Evolutionary conservation across 2,797 vertebrate genomes (phyloP), one percentile per base, ranked within the genome.

Genomic region (Enteromius mattozi): DNA sequence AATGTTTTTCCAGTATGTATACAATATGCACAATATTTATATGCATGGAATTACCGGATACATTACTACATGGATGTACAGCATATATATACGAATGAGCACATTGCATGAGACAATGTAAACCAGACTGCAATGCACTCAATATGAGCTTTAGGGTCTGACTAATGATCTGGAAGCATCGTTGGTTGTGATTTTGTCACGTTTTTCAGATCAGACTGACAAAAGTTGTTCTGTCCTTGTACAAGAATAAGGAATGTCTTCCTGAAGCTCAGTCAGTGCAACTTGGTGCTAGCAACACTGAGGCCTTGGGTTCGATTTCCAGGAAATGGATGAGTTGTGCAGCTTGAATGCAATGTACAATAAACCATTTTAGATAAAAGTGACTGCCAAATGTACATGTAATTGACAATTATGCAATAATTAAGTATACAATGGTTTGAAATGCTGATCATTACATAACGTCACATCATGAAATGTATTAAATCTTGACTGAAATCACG

Each of bases 41-140:
- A 40, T 69, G 33, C 33, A 69, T 21, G 66, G 35, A 77, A 27
- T 77, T 59, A 9, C 54, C 7, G 14, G 75, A 77, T 61, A 27
- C 75, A 77, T 76, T 76, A 75, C 17, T 35, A 37, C 49, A 40
- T 56, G 21, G 3, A 76, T 56, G 21, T 76, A 24, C 33, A 16
- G 33, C 33, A 37, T 76, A 37, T 76, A 76, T 76, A 76, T 42
- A 77, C 35, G 59, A 77, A 24, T 24, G n/a, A 42, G 35, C 75
- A 77, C 35, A 77, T 14, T 27, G n/a, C 54, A 61, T 42, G 14
- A 24, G 14, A 76, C 12, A 56, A 24, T 56, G 49, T 14, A 76
- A 56, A 12, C 19, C 72, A 76, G 49, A 37, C 1, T 56, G 54
- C 21, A 77, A 6, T 40, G 30, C 33, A 16, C 49, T 37, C 72